Conservation (phyloP, 2,888 invertebrate species). For the Apocheima hispidaria region DNA sequence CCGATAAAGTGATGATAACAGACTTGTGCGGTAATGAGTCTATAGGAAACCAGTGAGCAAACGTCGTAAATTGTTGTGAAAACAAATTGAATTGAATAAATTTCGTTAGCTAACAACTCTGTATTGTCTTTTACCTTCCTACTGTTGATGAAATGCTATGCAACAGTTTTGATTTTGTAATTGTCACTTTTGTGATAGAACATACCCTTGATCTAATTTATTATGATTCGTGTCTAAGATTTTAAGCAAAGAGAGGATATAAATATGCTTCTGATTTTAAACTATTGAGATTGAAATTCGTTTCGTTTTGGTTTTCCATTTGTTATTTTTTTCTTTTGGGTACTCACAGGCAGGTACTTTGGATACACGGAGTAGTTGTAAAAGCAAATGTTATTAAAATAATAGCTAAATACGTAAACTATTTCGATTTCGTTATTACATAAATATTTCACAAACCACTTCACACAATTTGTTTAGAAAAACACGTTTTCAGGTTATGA, state of each 20-base stretch:
- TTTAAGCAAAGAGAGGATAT: too few relatives aligned
- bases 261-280: too few relatives aligned
- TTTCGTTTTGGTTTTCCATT: too few relatives aligned
- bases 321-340: background rate
- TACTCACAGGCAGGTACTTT: background rate
- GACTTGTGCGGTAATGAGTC: background rate
- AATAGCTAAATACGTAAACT: background rate
- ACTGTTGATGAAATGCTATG: background rate
- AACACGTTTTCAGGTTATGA: slow-evolving; percentile 1
- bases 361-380: background rate
- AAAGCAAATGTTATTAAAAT: background rate
- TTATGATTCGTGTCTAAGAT: too few relatives aligned
- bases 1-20: background rate
- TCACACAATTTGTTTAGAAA: background rate
- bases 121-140: background rate
- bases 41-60: slow-evolving; percentile 3
- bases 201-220: background rate
- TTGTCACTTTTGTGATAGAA: background rate
- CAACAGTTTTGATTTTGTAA: slow-evolving; percentile 4
- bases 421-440: background rate
- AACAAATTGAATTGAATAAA: slow-evolving; percentile 14
- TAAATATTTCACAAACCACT: background rate
- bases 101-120: background rate
- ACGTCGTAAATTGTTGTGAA: slow-evolving; percentile 12
- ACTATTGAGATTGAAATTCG: too few relatives aligned